Conservation (phyloP, 2,888 invertebrate genomes). For the Resseliella maxima region DNA sequence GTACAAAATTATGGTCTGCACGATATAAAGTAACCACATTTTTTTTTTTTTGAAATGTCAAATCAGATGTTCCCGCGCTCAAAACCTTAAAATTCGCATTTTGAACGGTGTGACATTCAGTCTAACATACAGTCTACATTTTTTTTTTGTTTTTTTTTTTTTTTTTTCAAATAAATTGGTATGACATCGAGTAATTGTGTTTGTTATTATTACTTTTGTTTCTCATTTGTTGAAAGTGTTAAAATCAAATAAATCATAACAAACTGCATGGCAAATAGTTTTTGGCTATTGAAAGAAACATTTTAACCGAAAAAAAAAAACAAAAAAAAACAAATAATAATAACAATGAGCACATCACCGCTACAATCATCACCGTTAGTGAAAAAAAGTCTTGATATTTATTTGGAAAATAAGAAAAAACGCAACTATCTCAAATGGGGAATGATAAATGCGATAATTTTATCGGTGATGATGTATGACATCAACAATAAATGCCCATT, state of each 20-base stretch:
- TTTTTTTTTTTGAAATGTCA: constrained; percentile 9
- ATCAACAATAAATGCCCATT: constrained; percentile 63
- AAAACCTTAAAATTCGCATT: background rate
- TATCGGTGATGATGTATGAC: constrained; percentile 63
- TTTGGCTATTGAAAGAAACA: background rate
- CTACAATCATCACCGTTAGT: constrained; percentile 61
- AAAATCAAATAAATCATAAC: background rate
- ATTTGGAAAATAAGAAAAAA: constrained; percentile 62
- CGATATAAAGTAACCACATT: background rate
- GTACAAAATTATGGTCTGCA: background rate
- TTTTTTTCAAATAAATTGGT: background rate
- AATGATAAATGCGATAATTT: constrained; percentile 62
- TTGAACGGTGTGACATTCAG: background rate
- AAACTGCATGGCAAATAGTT: background rate
- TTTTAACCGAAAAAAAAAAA: background rate
- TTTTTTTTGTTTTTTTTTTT: too few relatives aligned
- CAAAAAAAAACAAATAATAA: background rate
- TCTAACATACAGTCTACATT: background rate
- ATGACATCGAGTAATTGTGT: background rate
- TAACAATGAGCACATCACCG: constrained; percentile 60
- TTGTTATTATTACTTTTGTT: background rate
- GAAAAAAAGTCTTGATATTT: constrained; percentile 63
- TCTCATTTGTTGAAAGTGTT: background rate
- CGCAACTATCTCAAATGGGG: constrained; percentile 65
- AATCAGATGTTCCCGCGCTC: constrained; percentile 49